phyloP scores from a whole-genome alignment of 2,797 vertebrate genomes.

The Enteromius viviparus region DNA sequence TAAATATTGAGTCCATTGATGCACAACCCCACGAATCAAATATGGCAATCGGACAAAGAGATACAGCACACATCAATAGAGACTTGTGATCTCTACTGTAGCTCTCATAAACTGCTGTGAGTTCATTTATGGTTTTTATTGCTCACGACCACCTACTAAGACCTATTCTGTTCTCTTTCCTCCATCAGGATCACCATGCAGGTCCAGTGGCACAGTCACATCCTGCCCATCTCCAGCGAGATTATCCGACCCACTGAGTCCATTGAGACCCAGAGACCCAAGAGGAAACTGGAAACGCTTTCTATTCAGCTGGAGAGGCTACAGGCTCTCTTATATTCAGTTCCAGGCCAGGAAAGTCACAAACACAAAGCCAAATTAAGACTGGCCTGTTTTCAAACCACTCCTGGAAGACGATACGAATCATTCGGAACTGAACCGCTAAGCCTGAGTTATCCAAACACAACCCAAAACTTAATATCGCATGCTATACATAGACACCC shows the following conservation, averaged over 20 bases:
- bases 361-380: slow-evolving; percentile 52
- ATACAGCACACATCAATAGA: not conserved
- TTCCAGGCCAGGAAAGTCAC: slow-evolving; percentile 53
- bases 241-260: slow-evolving; percentile 81
- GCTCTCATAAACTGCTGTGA: slow-evolving; percentile 61
- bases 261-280: slow-evolving; percentile 73
- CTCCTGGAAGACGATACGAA: slow-evolving; percentile 46
- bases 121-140: slow-evolving; percentile 71
- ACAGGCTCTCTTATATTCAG: slow-evolving; percentile 64
- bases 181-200: slow-evolving; percentile 67
- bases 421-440: slow-evolving; percentile 9
- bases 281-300: slow-evolving; percentile 73
- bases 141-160: slow-evolving; percentile 77
- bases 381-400: slow-evolving; percentile 50
- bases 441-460: not conserved
- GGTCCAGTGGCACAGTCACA: slow-evolving; percentile 76
- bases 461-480: slow-evolving; percentile 16
- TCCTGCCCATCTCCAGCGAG: slow-evolving; percentile 80
- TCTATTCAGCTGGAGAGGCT: slow-evolving; percentile 69
- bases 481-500: not conserved
- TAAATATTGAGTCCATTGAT: not conserved
- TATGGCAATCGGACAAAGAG: not conserved
- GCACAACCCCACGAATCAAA: not conserved
- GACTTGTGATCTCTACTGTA: slow-evolving; percentile 31
- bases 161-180: slow-evolving; percentile 62